phyloP scores from a whole-genome alignment of 2,113 vertebrate species.

The Archilochus colubris region DNA sequence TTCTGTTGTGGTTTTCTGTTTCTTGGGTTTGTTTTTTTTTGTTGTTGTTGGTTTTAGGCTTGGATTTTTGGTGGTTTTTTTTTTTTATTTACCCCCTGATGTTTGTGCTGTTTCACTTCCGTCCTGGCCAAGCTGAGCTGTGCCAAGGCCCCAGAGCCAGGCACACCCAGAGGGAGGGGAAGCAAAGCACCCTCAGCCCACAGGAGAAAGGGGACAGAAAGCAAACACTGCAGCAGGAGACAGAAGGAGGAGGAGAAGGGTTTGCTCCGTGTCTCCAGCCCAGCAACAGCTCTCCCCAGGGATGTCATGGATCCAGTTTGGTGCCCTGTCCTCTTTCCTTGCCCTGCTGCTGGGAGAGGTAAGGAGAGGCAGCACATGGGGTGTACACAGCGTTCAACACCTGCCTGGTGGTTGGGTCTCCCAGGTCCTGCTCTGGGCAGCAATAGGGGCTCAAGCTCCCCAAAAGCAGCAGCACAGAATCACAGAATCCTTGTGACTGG shows the following conservation, averaged over 20 bases:
- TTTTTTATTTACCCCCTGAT: background rate
- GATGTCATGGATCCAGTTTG: fast-evolving
- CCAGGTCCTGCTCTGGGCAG: background rate
- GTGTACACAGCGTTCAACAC: background rate
- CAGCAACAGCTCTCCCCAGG: background rate
- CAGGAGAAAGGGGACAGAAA: background rate
- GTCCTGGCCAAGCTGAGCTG: background rate
- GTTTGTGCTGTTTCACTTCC: slow-evolving; percentile 38
- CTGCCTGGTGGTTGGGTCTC: fast-evolving
- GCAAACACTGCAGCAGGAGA: fast-evolving
- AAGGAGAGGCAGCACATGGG: background rate
- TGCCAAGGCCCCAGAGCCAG: slow-evolving; percentile 16
- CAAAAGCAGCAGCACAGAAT: background rate
- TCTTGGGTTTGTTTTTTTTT: background rate
- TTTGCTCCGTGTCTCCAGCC: background rate
- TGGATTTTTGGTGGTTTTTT: background rate
- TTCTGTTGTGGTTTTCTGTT: background rate
- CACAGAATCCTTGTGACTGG: too few species aligned
- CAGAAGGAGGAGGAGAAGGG: background rate
- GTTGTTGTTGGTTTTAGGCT: too few species aligned
- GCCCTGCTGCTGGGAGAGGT: background rate
- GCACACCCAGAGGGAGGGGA: slow-evolving; percentile 1
- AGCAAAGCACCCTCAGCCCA: background rate
- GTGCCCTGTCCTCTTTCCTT: background rate
- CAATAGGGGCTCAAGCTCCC: background rate